Evolutionary conservation across 2,113 vertebrate species (phyloP).

Genomic region (Oncorhynchus clarkii): DNA sequence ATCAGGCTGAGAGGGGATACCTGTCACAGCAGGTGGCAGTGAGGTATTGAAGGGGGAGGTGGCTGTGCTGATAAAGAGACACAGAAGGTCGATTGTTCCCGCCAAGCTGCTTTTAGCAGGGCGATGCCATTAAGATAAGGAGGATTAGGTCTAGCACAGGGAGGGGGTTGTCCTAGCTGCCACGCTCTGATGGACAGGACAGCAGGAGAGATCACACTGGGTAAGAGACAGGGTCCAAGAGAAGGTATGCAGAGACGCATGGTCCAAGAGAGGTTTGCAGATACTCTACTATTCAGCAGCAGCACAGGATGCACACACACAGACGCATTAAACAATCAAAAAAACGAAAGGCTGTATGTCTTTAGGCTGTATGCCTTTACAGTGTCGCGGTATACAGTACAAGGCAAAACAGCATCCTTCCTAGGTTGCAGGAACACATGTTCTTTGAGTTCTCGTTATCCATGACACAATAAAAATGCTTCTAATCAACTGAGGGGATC

Average conservation of each 20-base stretch:
- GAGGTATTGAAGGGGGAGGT: slow-evolving; percentile 43
- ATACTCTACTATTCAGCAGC: background rate
- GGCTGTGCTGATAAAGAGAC: slow-evolving; percentile 62
- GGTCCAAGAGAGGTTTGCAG: background rate
- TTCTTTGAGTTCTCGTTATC: too few species aligned
- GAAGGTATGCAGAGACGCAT: slow-evolving; percentile 6
- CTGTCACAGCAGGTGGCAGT: slow-evolving; percentile 26
- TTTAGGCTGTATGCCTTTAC: background rate
- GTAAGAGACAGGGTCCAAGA: slow-evolving; percentile 10
- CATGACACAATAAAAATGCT: too few species aligned
- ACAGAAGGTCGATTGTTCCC: slow-evolving; percentile 64
- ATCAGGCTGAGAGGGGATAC: slow-evolving; percentile 10
- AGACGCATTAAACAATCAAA: slow-evolving; percentile 1
- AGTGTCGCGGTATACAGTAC: too few species aligned
- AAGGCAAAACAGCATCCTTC: too few species aligned
- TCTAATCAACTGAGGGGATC: too few species aligned
- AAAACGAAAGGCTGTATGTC: background rate
- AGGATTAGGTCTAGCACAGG: slow-evolving; percentile 60
- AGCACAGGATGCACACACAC: background rate
- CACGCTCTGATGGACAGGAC: slow-evolving; percentile 38
- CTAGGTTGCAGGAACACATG: too few species aligned
- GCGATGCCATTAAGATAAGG: slow-evolving; percentile 78
- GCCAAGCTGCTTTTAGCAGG: slow-evolving; percentile 50
- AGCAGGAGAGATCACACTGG: slow-evolving; percentile 19
- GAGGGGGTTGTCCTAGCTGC: slow-evolving; percentile 26